phyloP scores from a whole-genome alignment of 2,888 invertebrate species.

The Cephus pulcher region DNA sequence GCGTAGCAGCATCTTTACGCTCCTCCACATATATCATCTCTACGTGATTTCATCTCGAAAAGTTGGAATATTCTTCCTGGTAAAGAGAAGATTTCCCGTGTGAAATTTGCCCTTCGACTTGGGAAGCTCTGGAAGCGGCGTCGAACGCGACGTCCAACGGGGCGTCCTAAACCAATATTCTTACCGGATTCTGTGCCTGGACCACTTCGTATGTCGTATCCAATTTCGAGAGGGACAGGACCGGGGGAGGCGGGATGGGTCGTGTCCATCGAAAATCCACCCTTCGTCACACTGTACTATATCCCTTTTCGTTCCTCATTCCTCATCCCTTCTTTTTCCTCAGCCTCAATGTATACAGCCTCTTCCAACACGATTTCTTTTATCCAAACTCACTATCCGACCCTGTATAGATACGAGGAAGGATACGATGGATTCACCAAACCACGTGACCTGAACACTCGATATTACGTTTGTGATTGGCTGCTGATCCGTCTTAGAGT shows the following conservation, averaged over 20 bases:
- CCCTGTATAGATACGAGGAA: background rate
- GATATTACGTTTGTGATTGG: conserved; percentile 28
- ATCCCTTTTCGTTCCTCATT: conserved; percentile 15
- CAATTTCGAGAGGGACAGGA: conserved; percentile 21
- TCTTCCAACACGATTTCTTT: background rate
- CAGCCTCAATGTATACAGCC: background rate
- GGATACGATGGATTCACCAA: background rate
- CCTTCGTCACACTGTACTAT: background rate
- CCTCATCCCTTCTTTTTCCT: background rate
- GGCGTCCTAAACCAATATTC: conserved; percentile 42
- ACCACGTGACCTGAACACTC: conserved; percentile 23
- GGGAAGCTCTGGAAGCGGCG: conserved; percentile 16
- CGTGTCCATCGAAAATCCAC: background rate
- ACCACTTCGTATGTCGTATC: conserved; percentile 20
- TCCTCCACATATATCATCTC: background rate
- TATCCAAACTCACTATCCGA: background rate
- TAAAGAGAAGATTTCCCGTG: conserved; percentile 29
- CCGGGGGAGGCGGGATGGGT: background rate
- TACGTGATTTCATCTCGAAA: background rate
- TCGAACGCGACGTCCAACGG: conserved; percentile 32
- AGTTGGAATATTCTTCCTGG: conserved; percentile 14
- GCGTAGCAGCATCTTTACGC: background rate
- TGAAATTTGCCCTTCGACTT: conserved; percentile 31
- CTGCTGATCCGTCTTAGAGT: conserved; percentile 1
- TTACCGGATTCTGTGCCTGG: conserved; percentile 21